These are phyloP conservation scores for Herpailurus yagouaroundi DNA, from an alignment of 2,113 vertebrate species.

Conservation along the genomic window DNA sequence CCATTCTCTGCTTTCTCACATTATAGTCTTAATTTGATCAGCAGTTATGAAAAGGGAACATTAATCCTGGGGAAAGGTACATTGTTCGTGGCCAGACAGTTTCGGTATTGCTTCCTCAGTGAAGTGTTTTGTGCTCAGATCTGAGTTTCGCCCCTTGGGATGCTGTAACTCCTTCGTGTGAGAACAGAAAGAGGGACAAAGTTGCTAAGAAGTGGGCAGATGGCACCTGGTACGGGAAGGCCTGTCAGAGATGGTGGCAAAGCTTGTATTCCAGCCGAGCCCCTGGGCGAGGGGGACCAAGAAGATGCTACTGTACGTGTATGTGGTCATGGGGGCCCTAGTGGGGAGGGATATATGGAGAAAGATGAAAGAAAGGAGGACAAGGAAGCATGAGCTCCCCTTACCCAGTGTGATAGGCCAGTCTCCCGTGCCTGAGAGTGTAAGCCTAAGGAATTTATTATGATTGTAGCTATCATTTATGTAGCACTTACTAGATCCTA, in stretches of 20 bases:
- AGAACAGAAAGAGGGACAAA: conserved; percentile 40
- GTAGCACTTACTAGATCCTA: background rate
- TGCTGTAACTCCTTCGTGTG: background rate
- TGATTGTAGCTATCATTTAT: background rate
- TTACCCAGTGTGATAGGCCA: background rate
- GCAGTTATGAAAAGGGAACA: conserved; percentile 77
- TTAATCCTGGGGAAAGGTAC: conserved; percentile 69
- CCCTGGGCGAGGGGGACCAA: background rate
- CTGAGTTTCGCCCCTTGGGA: conserved; percentile 63
- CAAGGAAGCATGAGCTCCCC: background rate
- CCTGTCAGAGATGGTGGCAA: background rate
- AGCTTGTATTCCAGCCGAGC: background rate
- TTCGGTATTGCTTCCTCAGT: conserved; percentile 56
- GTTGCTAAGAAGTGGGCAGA: conserved; percentile 36
- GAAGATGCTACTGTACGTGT: background rate
- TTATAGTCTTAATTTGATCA: conserved; percentile 78
- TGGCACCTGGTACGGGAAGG: background rate
- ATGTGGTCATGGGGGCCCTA: background rate
- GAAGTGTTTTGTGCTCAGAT: conserved; percentile 58
- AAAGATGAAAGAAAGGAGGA: background rate
- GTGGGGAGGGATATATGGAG: rapidly evolving
- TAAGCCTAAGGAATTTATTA: background rate
- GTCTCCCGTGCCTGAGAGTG: background rate
- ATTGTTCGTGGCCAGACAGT: conserved; percentile 65
- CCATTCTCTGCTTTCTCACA: conserved; percentile 52